These are phyloP conservation scores for Tethea ocularis DNA, from an alignment of 2,888 invertebrate species.

Conservation along the genomic window DNA sequence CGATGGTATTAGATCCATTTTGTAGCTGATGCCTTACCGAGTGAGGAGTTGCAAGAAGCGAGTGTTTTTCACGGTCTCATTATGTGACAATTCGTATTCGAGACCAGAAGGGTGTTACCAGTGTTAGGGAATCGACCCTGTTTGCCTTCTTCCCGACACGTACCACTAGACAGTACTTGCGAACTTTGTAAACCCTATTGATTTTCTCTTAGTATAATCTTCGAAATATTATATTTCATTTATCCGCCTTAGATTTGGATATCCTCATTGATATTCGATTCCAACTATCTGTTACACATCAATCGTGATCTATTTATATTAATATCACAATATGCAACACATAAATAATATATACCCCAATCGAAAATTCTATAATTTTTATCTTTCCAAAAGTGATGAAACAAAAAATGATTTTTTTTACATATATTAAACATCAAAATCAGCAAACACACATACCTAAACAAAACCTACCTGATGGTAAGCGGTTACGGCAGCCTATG, in stretches of 20 bases:
- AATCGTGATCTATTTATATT: not conserved
- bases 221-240: not conserved
- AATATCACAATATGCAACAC: not conserved
- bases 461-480: too few species aligned
- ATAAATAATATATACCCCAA: too few species aligned
- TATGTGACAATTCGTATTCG: constrained; percentile 78
- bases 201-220: constrained; percentile 35
- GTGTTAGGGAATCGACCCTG: constrained; percentile 40
- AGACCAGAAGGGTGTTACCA: constrained; percentile 53
- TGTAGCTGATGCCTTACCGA: constrained; percentile 43
- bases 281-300: not conserved
- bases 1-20: constrained; percentile 43
- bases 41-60: constrained; percentile 66
- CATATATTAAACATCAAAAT: too few species aligned
- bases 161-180: constrained; percentile 51
- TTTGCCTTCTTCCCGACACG: constrained; percentile 29
- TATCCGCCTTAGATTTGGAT: not conserved
- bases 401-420: not conserved
- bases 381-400: too few species aligned
- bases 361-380: too few species aligned
- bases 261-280: not conserved
- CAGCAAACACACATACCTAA: too few species aligned
- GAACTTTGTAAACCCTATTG: constrained; percentile 55
- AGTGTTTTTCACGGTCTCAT: constrained; percentile 80
- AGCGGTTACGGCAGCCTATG: too few species aligned